Evolutionary conservation across 2,113 vertebrate species (phyloP).

Genomic region (Triplophysa siluroides): DNA sequence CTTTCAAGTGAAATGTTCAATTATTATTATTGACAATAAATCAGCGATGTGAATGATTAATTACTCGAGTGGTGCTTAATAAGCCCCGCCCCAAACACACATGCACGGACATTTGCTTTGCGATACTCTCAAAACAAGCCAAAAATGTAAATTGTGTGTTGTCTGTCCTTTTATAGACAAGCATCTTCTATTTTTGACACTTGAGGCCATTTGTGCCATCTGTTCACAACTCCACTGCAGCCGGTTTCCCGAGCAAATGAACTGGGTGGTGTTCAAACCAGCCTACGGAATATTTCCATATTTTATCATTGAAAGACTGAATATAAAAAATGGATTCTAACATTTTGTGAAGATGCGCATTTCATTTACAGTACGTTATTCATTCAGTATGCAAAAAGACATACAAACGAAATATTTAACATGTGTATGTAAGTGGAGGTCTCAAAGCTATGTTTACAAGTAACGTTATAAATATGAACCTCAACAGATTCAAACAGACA

Average conservation of each 20-base stretch:
- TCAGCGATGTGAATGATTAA: too few relatives aligned
- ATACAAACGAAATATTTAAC: too few relatives aligned
- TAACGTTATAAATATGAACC: too few relatives aligned
- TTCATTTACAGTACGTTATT: too few relatives aligned
- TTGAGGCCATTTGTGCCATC: conserved; percentile 2
- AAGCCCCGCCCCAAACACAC: background rate
- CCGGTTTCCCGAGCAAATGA: background rate
- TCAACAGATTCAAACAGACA: background rate
- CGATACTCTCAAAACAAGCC: background rate
- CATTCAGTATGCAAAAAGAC: too few relatives aligned
- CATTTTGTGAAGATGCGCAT: background rate
- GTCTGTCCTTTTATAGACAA: background rate
- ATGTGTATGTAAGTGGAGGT: too few relatives aligned
- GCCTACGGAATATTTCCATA: background rate
- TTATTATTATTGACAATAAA: background rate
- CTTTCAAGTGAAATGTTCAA: background rate
- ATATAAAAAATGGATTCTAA: too few relatives aligned
- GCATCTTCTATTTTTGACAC: conserved; percentile 17
- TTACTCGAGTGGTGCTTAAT: too few relatives aligned
- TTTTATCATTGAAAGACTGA: background rate
- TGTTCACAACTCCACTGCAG: background rate
- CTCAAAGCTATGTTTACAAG: background rate
- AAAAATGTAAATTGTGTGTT: background rate
- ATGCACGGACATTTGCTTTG: background rate
- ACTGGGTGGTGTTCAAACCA: background rate